Base-by-base conservation (phyloP, 1,140 invertebrate genomes). In the Hyles vespertilio region DNA sequence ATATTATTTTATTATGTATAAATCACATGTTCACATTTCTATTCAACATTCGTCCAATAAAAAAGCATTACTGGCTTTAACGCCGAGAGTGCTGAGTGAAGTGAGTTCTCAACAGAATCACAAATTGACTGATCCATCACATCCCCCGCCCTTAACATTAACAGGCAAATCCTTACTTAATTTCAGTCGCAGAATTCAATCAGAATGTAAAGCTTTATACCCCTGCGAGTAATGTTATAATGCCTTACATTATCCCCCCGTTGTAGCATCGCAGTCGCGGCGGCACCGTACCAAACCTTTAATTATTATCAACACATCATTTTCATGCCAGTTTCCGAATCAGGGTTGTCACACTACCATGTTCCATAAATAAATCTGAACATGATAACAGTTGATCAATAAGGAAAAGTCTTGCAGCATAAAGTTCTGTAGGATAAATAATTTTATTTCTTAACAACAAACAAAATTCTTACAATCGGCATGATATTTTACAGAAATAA, bases 241-340 rank as follows among this genome's bases (percentile, higher is more conserved):
- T 85, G 82, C 81, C 74, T 79, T 77, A 80, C 77, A 84, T 87
- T 84, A 84, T 81, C 76, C 77, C 81, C 76, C 72, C 64, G 67
- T 70, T 65, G 67, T 69, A 74, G 10, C 76, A 79, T 71, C 70
- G 70, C 67, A 78, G 67, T 76, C 74, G 72, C 80, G 70, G 73
- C 74, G 79, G 78, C 77, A 79, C 75, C 63, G 70, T 77, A 81
- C 81, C 70, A 77, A 89, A 87, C 87, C 89, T 89, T 87, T 89
- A 89, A 90, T 90, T 89, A 89, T 88, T 88, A 89, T 89, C 87
- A 90, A 89, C 86, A 88, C 86, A 81, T 87, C 82, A 87, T 90
- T 87, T 90, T 84, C 83, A 83, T 86, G 66, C 73, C 77, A 65
- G 72, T 69, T 70, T 74, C 79, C 65, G 49, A 74, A 77, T 71